Conservation (phyloP, 2,113 vertebrate genomes). For the Trematocara unimaculatum region DNA sequence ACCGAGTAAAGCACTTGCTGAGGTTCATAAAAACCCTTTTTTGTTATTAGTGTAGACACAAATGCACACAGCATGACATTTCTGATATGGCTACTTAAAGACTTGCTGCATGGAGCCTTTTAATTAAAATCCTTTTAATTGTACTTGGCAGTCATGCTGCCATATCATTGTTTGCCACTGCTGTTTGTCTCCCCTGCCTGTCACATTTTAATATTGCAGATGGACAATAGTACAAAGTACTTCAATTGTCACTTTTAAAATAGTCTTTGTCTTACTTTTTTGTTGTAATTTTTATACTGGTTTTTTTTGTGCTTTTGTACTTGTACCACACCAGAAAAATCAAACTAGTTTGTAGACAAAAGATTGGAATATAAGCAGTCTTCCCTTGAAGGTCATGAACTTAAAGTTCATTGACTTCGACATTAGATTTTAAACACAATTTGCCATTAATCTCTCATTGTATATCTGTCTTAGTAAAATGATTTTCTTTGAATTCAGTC, state of each 20-base stretch:
- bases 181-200: conserved; percentile 35
- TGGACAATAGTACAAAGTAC: conserved; percentile 9
- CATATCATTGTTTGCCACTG: conserved; percentile 37
- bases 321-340: background rate
- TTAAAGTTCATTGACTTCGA: background rate
- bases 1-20: conserved; percentile 8
- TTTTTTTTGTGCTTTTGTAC: background rate
- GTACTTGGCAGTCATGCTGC: conserved; percentile 45
- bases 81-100: conserved; percentile 49
- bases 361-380: background rate
- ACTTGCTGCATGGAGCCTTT: conserved; percentile 41
- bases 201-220: conserved; percentile 24
- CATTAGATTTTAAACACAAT: background rate
- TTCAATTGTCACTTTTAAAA: background rate
- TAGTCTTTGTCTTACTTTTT: background rate
- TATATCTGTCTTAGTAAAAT: background rate
- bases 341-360: background rate
- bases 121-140: conserved; percentile 60
- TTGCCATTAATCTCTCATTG: background rate
- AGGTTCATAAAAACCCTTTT: conserved; percentile 19
- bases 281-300: background rate
- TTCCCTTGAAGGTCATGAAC: background rate
- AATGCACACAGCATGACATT: conserved; percentile 39
- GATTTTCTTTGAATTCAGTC: background rate
- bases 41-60: conserved; percentile 6